Evolutionary conservation across 1,140 invertebrate genomes (phyloP).

Genomic region (Drosophila arawakana): DNA sequence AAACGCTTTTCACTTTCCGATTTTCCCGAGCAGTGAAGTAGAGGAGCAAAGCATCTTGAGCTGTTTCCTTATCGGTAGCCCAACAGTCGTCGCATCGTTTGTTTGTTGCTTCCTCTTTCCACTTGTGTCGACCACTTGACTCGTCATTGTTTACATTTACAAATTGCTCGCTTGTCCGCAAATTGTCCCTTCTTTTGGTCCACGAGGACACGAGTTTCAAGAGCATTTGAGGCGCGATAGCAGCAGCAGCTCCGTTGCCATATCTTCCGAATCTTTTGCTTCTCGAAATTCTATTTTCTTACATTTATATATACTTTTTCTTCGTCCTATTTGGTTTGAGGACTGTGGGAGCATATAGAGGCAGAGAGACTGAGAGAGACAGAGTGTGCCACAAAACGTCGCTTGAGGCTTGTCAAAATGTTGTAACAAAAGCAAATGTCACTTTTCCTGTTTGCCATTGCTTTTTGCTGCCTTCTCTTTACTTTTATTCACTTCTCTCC

Average conservation of each 20-base stretch:
- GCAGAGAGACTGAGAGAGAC: too few relatives aligned
- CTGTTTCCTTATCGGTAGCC: constrained; percentile 62
- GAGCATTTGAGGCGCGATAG: neutral
- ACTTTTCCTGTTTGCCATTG: constrained; percentile 67
- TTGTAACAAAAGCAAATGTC: constrained; percentile 80
- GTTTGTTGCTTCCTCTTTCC: constrained; percentile 40
- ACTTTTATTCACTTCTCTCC: neutral
- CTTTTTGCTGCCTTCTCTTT: constrained; percentile 22
- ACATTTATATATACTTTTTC: neutral
- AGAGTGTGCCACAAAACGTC: constrained; percentile 32
- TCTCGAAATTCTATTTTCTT: constrained; percentile 27
- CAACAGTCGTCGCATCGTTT: constrained; percentile 54
- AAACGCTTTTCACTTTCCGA: constrained; percentile 40
- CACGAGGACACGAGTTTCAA: constrained; percentile 22
- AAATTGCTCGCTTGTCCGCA: constrained; percentile 82
- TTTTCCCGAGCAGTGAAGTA: neutral
- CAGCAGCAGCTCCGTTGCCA: constrained; percentile 21
- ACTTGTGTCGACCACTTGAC: constrained; percentile 67
- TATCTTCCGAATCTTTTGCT: constrained; percentile 62
- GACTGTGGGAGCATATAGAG: neutral
- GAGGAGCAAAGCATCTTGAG: constrained; percentile 45
- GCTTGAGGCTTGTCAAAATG: constrained; percentile 66
- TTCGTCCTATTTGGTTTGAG: neutral
- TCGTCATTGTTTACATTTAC: constrained; percentile 82
- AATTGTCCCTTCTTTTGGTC: constrained; percentile 66